Conservation (phyloP, 2,797 vertebrate species). For the Taeniopygia guttata region DNA sequence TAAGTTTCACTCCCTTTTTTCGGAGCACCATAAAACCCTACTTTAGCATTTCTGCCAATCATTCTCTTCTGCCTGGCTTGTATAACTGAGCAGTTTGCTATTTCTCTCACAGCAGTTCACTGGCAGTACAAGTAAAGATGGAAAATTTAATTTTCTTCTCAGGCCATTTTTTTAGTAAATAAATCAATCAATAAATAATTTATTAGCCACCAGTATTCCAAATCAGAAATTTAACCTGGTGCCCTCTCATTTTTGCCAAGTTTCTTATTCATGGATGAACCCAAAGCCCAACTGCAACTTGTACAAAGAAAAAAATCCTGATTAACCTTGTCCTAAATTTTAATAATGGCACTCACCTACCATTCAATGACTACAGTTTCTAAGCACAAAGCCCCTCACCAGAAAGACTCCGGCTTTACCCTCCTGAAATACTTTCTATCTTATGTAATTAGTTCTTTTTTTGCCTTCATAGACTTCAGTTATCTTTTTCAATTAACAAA, state of each 20-base stretch:
- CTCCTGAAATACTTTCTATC: neutral
- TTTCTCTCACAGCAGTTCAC: neutral
- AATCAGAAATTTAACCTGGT: neutral
- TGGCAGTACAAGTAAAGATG: neutral
- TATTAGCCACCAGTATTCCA: neutral
- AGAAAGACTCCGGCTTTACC: neutral
- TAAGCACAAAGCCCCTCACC: neutral
- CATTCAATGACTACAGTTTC: neutral
- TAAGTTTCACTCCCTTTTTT: neutral
- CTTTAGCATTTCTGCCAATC: neutral
- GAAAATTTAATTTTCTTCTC: neutral
- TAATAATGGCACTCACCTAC: neutral
- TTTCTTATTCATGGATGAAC: neutral
- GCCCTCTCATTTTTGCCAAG: neutral
- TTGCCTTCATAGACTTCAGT: neutral
- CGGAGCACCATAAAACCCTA: neutral
- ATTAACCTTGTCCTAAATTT: neutral
- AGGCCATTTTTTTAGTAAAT: neutral
- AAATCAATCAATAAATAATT: neutral
- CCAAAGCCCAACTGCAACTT: neutral
- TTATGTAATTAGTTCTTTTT: neutral
- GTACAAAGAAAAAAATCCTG: neutral
- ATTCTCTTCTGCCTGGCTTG: neutral
- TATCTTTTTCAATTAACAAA: neutral
- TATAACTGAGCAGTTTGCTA: neutral